Evolutionary conservation across 2,888 invertebrate species (phyloP).

Genomic region (Ophion slaviceki): DNA sequence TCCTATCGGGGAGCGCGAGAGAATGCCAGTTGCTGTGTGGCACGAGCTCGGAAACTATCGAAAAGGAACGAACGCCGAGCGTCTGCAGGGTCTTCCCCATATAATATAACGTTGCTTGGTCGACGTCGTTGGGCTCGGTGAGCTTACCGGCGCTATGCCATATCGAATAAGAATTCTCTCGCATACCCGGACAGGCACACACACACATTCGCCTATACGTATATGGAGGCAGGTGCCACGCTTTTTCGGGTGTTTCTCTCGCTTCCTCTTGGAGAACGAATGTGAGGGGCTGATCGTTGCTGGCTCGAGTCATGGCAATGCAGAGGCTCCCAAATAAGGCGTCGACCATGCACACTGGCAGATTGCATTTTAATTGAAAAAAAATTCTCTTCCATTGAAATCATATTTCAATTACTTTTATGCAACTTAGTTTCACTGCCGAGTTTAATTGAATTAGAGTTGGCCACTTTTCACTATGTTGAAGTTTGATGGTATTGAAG

Average conservation of each 20-base stretch:
- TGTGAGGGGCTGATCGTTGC: slow-evolving; percentile 62
- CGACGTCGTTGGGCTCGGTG: slow-evolving; percentile 52
- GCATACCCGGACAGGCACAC: neutral
- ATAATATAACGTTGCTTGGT: slow-evolving; percentile 37
- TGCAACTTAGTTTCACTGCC: neutral
- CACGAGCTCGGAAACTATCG: slow-evolving; percentile 62
- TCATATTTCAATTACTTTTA: neutral
- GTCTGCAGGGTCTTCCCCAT: slow-evolving; percentile 52
- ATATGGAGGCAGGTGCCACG: slow-evolving; percentile 79
- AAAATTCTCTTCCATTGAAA: slow-evolving; percentile 12
- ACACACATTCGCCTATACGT: neutral
- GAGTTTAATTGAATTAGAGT: neutral
- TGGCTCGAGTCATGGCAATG: slow-evolving; percentile 41
- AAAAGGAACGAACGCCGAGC: slow-evolving; percentile 56
- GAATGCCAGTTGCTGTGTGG: slow-evolving; percentile 61
- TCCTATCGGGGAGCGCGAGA: slow-evolving; percentile 13
- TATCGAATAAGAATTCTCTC: slow-evolving; percentile 41
- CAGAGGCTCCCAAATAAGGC: slow-evolving; percentile 69
- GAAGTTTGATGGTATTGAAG: neutral
- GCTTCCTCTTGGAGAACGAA: slow-evolving; percentile 71
- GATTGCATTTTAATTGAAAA: slow-evolving; percentile 17
- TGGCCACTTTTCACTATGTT: neutral
- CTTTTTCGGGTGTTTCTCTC: slow-evolving; percentile 75
- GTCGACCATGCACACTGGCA: slow-evolving; percentile 4
- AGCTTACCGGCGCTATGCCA: slow-evolving; percentile 61